phyloP scores from a whole-genome alignment of 1,140 invertebrate genomes.

The Nephila pilipes region DNA sequence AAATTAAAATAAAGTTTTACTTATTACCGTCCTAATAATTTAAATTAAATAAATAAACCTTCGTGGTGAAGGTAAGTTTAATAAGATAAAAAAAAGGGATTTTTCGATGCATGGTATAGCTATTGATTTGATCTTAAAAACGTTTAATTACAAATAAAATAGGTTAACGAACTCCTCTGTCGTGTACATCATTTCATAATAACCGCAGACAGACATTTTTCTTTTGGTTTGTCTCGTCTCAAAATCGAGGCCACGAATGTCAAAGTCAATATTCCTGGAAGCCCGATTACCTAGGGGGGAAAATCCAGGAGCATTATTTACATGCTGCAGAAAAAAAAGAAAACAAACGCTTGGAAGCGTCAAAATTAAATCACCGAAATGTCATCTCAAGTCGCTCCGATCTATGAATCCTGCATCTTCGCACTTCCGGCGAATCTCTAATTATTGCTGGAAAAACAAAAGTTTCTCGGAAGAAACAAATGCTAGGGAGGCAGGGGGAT shows the following conservation, averaged over 20 bases:
- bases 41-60: too few relatives aligned
- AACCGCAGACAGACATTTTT: not conserved
- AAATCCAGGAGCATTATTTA: not conserved
- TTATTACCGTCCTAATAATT: too few relatives aligned
- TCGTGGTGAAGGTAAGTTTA: too few relatives aligned
- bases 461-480: constrained; percentile 7
- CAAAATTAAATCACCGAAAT: constrained; percentile 19
- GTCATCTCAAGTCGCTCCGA: not conserved
- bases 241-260: constrained; percentile 6
- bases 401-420: not conserved
- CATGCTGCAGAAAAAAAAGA: not conserved
- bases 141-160: not conserved
- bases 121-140: too few relatives aligned
- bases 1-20: too few relatives aligned
- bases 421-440: not conserved
- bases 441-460: constrained; percentile 41
- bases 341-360: not conserved
- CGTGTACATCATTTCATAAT: not conserved
- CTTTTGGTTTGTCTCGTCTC: not conserved
- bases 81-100: too few relatives aligned
- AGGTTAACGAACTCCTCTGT: not conserved
- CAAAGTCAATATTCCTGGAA: not conserved
- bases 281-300: not conserved
- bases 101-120: too few relatives aligned
- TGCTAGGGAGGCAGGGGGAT: not conserved